A percentile compares a stretch with the other conserved stretches of the same genome.
phyloP scores from a whole-genome alignment of 2,888 invertebrate species.

The Dicyrtomina minuta region DNA sequence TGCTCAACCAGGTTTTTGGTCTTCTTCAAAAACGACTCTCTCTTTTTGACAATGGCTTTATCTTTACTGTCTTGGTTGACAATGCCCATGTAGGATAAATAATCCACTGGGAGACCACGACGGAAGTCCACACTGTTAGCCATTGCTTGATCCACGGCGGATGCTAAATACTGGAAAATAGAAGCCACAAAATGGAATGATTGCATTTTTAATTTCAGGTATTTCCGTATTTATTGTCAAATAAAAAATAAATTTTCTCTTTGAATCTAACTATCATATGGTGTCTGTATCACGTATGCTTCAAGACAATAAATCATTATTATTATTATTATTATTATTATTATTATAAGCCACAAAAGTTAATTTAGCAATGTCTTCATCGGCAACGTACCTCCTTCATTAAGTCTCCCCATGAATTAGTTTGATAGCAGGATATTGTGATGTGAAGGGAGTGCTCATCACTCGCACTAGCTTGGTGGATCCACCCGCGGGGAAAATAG shows the following conservation, averaged over 20 bases:
- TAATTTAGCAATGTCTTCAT: neutral
- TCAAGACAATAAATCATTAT: too few relatives aligned
- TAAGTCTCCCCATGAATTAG: conserved; percentile 85
- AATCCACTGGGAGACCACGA: conserved; percentile 76
- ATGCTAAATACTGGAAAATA: conserved; percentile 64
- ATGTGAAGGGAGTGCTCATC: conserved; percentile 87
- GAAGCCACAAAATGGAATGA: conserved; percentile 13
- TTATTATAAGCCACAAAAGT: conserved; percentile 10
- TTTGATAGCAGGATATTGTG: conserved; percentile 89
- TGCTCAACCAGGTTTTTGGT: conserved; percentile 64
- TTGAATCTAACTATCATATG: too few relatives aligned
- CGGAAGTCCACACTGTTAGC: conserved; percentile 71
- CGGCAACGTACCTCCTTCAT: conserved; percentile 67
- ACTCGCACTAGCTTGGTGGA: conserved; percentile 80
- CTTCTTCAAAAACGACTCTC: conserved; percentile 54
- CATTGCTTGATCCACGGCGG: conserved; percentile 72
- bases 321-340: neutral
- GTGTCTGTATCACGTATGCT: too few relatives aligned
- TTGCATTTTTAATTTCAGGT: neutral
- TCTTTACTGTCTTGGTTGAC: conserved; percentile 63
- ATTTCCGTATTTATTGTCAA: too few relatives aligned
- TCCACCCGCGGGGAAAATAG: conserved; percentile 86
- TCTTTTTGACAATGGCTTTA: conserved; percentile 58
- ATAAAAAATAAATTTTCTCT: too few relatives aligned
- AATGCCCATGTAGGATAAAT: conserved; percentile 72